Conservation (phyloP, 1,140 invertebrate genomes). For the Scaptomyza pallida region DNA sequence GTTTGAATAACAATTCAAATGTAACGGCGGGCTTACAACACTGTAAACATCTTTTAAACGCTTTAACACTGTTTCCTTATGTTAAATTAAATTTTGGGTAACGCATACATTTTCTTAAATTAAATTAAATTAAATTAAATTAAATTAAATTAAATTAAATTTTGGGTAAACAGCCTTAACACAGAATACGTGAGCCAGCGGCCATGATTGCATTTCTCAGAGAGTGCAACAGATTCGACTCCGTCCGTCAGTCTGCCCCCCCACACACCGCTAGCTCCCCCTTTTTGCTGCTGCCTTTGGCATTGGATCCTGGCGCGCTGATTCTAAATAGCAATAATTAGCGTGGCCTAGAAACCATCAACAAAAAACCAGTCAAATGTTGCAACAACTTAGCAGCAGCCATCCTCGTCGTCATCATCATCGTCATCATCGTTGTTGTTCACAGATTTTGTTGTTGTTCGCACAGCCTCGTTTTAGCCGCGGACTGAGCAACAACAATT, state of each 20-base stretch:
- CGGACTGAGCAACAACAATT: conserved; percentile 55
- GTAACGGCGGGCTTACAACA: too few species aligned
- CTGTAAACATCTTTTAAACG: too few species aligned
- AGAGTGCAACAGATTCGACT: conserved; percentile 38
- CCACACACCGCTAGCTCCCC: not conserved
- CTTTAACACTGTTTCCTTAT: too few species aligned
- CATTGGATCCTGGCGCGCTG: conserved; percentile 46
- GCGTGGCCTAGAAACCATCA: conserved; percentile 81
- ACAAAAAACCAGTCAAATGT: conserved; percentile 57
- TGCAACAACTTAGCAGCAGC: conserved; percentile 28
- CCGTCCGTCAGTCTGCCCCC: conserved; percentile 36
- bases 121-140: too few species aligned
- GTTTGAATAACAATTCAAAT: too few species aligned
- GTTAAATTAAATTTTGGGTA: too few species aligned
- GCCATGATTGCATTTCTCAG: conserved; percentile 75
- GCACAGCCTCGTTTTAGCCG: conserved; percentile 44
- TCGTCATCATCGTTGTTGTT: not conserved
- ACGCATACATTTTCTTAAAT: too few species aligned
- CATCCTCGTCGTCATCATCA: not conserved
- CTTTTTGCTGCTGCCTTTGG: conserved; percentile 8
- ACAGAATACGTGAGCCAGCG: conserved; percentile 80
- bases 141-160: too few species aligned
- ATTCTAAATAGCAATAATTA: conserved; percentile 82
- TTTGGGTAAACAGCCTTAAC: too few species aligned
- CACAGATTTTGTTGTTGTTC: conserved; percentile 58